Conservation (phyloP, 2,113 vertebrate genomes). For the Eidolon helvum region DNA sequence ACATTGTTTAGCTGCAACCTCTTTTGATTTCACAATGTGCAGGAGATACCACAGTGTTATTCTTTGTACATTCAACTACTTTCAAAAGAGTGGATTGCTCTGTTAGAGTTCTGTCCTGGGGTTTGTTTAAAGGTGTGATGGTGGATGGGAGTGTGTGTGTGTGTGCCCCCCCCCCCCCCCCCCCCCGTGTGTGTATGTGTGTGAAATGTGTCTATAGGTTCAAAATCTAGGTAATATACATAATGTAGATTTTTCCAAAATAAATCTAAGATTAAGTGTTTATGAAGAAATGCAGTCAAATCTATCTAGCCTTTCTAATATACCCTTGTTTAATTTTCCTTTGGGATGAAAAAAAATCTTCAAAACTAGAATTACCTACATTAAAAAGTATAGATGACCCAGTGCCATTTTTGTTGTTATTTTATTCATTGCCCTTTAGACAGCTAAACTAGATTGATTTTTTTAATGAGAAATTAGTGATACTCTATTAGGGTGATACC, state of each 20-base stretch:
- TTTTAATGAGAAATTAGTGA: background rate
- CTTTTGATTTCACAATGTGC: background rate
- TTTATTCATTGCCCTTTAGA: background rate
- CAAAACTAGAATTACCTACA: background rate
- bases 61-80: background rate
- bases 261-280: background rate
- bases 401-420: background rate
- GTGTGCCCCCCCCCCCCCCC: no score
- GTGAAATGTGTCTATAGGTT: background rate
- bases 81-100: background rate
- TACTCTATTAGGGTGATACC: background rate
- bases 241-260: background rate
- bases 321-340: background rate
- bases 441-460: background rate
- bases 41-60: background rate
- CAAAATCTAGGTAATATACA: background rate
- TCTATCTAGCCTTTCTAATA: background rate
- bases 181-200: background rate
- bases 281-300: background rate
- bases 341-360: background rate
- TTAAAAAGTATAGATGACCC: background rate
- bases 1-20: background rate
- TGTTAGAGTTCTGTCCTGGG: background rate
- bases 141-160: background rate
- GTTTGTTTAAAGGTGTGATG: background rate